These are phyloP conservation scores for Premnoplex brunnescens DNA, from an alignment of 2,797 vertebrate species.

Conservation along the genomic window DNA sequence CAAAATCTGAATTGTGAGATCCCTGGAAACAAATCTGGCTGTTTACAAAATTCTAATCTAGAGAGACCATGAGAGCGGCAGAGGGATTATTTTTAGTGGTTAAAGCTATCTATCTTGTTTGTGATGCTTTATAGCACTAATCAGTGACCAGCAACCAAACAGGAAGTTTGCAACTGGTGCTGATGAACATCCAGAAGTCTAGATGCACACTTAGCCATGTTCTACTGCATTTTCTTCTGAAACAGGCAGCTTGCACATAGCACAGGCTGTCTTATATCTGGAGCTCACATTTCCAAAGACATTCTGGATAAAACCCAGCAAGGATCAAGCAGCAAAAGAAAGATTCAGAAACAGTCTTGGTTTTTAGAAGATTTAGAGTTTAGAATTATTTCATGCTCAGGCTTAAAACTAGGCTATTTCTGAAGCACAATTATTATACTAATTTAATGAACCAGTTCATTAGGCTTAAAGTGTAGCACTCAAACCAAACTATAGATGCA, in stretches of 20 bases:
- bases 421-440: background rate
- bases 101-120: slow-evolving; percentile 33
- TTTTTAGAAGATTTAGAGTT: background rate
- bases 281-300: slow-evolving; percentile 20
- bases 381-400: background rate
- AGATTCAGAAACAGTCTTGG: slow-evolving; percentile 18
- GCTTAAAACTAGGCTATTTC: background rate
- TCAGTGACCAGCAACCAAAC: background rate
- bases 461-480: background rate
- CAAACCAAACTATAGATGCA: background rate
- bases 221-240: slow-evolving; percentile 2
- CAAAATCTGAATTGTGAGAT: slow-evolving; percentile 36
- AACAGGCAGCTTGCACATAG: slow-evolving; percentile 15
- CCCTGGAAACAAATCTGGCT: slow-evolving; percentile 44
- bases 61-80: background rate
- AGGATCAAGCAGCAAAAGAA: slow-evolving; percentile 18
- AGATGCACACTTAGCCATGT: background rate
- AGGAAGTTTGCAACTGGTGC: background rate
- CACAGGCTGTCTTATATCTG: slow-evolving; percentile 7
- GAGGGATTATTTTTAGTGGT: slow-evolving; percentile 7
- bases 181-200: background rate
- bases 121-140: slow-evolving; percentile 10
- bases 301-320: background rate
- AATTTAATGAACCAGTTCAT: background rate
- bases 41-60: slow-evolving; percentile 36